These are phyloP conservation scores for Cactoblastis cactorum DNA, from an alignment of 2,888 invertebrate species.

Conservation along the genomic window DNA sequence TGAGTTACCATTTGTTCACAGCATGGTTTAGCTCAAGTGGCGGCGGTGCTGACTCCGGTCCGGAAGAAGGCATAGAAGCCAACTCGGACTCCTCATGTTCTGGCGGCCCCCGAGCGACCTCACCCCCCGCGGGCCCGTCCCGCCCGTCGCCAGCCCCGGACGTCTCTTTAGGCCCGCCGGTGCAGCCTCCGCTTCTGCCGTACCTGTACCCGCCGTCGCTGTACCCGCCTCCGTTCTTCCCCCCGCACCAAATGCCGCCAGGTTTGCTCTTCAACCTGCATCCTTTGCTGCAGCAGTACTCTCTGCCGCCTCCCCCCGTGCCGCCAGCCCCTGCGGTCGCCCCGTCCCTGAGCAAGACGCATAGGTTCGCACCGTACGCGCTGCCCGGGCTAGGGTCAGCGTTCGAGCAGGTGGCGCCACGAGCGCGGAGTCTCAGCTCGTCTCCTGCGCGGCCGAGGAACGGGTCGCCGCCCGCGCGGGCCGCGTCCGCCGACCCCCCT, in stretches of 20 bases:
- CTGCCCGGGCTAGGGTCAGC: slow-evolving; percentile 89
- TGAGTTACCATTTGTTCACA: slow-evolving; percentile 45
- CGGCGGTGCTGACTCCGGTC: slow-evolving; percentile 75
- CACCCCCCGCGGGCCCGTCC: slow-evolving; percentile 80
- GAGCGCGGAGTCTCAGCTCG: slow-evolving; percentile 82
- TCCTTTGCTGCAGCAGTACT: slow-evolving; percentile 92
- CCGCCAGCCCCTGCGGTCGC: slow-evolving; percentile 82
- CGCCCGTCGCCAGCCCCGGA: slow-evolving; percentile 90
- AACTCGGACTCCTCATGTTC: slow-evolving; percentile 88
- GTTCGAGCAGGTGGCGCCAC: slow-evolving; percentile 93
- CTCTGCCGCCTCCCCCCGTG: slow-evolving; percentile 84
- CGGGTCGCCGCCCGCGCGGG: slow-evolving; percentile 64
- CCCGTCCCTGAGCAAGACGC: slow-evolving; percentile 82
- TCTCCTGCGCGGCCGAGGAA: slow-evolving; percentile 73
- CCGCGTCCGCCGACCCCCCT: slow-evolving; percentile 75
- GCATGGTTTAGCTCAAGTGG: slow-evolving; percentile 84
- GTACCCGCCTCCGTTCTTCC: slow-evolving; percentile 88
- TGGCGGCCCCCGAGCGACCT: slow-evolving; percentile 79
- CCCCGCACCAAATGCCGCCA: slow-evolving; percentile 88
- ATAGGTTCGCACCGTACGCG: slow-evolving; percentile 93
- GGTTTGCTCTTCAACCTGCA: slow-evolving; percentile 94
- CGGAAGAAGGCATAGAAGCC: slow-evolving; percentile 82
- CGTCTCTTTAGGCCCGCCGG: slow-evolving; percentile 95
- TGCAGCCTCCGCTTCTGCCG: slow-evolving; percentile 94
- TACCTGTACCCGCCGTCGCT: slow-evolving; percentile 95